A percentile compares a stretch with the other conserved stretches of the same genome.
These are phyloP conservation scores for Noctuana brunneofusca DNA, from an alignment of 2,888 invertebrate genomes.

Conservation along the genomic window DNA sequence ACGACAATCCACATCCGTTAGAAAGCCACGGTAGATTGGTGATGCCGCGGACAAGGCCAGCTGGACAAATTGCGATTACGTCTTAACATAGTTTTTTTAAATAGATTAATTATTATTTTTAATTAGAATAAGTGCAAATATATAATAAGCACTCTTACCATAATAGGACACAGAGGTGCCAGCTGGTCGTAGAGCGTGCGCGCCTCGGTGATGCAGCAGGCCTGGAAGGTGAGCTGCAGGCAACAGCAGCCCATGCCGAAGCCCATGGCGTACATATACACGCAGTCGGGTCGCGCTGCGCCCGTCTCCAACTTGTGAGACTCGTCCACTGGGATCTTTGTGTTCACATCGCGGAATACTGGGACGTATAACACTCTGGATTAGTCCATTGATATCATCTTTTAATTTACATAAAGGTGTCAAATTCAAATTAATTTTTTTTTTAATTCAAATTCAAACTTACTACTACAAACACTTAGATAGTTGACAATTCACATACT, in stretches of 20 bases:
- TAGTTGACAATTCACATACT: constrained; percentile 78
- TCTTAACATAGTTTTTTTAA: not conserved
- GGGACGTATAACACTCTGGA: not conserved
- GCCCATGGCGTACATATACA: constrained; percentile 99
- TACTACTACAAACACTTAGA: too few species aligned
- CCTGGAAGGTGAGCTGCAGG: constrained; percentile 97
- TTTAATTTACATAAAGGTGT: too few species aligned
- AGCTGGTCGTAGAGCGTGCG: constrained; percentile 98
- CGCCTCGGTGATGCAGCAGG: constrained; percentile 98
- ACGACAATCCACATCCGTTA: constrained; percentile 98
- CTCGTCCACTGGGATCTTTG: constrained; percentile 92
- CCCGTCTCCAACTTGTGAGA: constrained; percentile 83
- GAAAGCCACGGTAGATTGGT: constrained; percentile 95
- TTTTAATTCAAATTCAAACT: too few species aligned
- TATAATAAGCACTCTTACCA: constrained; percentile 83
- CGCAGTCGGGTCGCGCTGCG: constrained; percentile 92
- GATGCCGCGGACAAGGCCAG: constrained; percentile 98
- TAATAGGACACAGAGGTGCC: constrained; percentile 97
- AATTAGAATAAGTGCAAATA: not conserved
- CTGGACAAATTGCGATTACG: constrained; percentile 63
- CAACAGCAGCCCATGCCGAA: constrained; percentile 99
- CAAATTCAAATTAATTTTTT: too few species aligned
- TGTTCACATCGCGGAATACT: constrained; percentile 96
- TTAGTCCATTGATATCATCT: too few species aligned
- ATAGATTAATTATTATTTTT: too few species aligned